Percentiles rank a stretch among this genome's conserved stretches.
Evolutionary conservation across 2,888 invertebrate genomes (phyloP).

Genomic region (Coecobrya sp.): DNA sequence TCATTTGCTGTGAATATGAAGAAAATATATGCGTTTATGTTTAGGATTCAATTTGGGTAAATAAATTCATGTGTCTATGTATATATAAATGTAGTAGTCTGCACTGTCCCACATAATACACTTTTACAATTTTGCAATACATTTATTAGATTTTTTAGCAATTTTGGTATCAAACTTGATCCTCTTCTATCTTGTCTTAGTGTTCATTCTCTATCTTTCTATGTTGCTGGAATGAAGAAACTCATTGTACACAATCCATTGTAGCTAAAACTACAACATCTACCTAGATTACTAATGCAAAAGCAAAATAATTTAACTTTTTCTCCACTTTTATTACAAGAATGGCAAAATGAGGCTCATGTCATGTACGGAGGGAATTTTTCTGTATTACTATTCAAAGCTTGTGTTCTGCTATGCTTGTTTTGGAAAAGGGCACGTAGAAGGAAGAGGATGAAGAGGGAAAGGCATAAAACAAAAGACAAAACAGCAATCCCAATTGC

Average conservation of each 20-base stretch:
- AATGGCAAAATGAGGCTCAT: not conserved
- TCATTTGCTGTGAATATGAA: constrained; percentile 22
- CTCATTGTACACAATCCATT: too few relatives aligned
- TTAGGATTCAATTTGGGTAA: constrained; percentile 1
- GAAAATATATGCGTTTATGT: not conserved
- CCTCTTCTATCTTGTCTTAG: not conserved
- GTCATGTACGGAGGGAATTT: not conserved
- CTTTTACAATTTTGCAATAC: not conserved
- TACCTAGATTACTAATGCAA: too few relatives aligned
- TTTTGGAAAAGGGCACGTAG: constrained; percentile 12
- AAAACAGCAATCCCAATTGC: constrained; percentile 41
- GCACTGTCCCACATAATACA: not conserved
- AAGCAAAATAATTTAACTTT: too few relatives aligned
- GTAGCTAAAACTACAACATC: too few relatives aligned
- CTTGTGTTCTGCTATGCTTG: not conserved
- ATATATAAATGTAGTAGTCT: too few relatives aligned
- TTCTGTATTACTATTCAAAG: constrained; percentile 41
- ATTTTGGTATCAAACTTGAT: constrained; percentile 1
- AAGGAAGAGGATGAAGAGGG: not conserved
- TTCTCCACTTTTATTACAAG: not conserved
- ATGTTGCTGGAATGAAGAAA: too few relatives aligned
- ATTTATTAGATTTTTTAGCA: constrained; percentile 17
- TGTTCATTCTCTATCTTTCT: too few relatives aligned
- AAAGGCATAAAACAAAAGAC: not conserved
- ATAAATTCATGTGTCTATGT: not conserved